A percentile compares a stretch with the other conserved stretches of the same genome.
Conservation (phyloP, 1,140 invertebrate genomes). For the Tetramorium simillimum region DNA sequence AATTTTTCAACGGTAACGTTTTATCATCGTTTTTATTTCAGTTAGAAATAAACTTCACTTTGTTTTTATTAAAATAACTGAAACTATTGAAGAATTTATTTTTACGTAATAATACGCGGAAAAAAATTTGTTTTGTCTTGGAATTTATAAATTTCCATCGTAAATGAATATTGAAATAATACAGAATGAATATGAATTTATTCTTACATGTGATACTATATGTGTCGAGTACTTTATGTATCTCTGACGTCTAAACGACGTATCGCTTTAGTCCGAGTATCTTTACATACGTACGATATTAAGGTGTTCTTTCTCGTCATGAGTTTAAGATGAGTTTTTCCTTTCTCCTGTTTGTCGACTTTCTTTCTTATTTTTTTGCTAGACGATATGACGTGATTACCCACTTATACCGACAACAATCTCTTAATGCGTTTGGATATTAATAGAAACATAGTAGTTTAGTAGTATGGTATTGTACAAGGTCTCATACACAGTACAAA, state of each 20-base stretch:
- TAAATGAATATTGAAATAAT: background rate
- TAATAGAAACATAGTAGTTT: background rate
- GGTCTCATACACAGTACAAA: background rate
- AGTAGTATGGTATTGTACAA: background rate
- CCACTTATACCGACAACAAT: background rate
- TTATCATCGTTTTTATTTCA: slow-evolving; percentile 7
- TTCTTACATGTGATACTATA: background rate
- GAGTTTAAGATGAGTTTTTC: slow-evolving; percentile 30
- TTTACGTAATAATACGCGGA: background rate
- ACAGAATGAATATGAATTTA: background rate
- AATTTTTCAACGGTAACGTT: slow-evolving; percentile 7
- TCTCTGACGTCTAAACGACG: background rate
- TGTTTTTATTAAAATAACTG: slow-evolving; percentile 21
- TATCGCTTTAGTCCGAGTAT: slow-evolving; percentile 5
- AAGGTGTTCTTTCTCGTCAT: slow-evolving; percentile 14
- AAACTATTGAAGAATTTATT: background rate
- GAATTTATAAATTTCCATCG: background rate
- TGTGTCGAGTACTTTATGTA: background rate
- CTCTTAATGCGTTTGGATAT: slow-evolving; percentile 28
- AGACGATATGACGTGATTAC: slow-evolving; percentile 6
- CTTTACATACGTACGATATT: slow-evolving; percentile 25
- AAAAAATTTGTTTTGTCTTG: background rate
- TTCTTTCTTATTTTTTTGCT: background rate
- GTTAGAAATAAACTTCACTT: background rate
- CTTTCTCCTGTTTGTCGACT: slow-evolving; percentile 28